Base-by-base conservation (phyloP, 2,113 vertebrate species). In the Callithrix jacchus region DNA sequence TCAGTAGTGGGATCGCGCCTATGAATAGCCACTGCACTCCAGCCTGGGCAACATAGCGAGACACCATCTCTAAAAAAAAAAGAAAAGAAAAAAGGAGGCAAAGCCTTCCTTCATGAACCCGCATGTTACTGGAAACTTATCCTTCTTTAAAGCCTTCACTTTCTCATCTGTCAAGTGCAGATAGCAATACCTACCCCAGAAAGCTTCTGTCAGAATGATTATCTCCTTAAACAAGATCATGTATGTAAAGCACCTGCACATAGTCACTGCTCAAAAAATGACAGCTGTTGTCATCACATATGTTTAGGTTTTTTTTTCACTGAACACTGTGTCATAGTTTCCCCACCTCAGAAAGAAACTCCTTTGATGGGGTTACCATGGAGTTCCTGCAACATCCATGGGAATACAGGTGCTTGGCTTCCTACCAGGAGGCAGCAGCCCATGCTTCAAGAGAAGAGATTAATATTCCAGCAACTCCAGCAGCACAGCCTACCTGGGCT, bases 81-180 rank as follows among this genome's bases (percentile, higher is more conserved):
- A 52, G 17, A 52, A 52, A 20, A 52, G n/a, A 68, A 91, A 56
- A 35, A 66, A 64, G 82, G 40, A 68, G n/a, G 71, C 61, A 64
- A 77, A 85, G 42, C 21, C 74, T 87, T 87, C 40, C 32, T 90
- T 93, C 32, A 64, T 86, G 73, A 96, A 37, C 42, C 89, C 52
- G n/a, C 52, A 54, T 73, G n/a, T 49, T 93, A 71, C 49, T 61
- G 64, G 80, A 91, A 92, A 76, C 32, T 64, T 81, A 49, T 27
- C 40, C 37, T 91, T 76, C 85, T 70, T 95, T 42, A 70, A 85
- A 94, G 54, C 47, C 45, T 73, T 25, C 56, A 52, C 58, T 61
- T 49, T 77, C 58, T 91, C 70, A 95, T 45, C 37, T 42, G 30
- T 47, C 61, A 92, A 80, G 73, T 81, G 40, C 56, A 81, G 64